phyloP scores from a whole-genome alignment of 2,888 invertebrate genomes.

The Lamellibrachia columna region DNA sequence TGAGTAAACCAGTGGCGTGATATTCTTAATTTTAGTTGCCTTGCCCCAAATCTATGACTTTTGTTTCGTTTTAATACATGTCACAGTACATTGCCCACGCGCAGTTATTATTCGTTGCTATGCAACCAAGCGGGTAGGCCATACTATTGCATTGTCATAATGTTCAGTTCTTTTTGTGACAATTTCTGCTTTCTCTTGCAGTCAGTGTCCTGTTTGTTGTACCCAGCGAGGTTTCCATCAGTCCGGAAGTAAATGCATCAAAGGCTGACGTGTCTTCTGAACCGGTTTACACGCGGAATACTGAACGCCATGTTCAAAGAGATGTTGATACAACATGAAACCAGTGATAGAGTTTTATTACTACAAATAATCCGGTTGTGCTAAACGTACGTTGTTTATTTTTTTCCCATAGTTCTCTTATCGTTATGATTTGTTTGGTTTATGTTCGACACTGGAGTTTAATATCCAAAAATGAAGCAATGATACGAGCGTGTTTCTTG shows the following conservation, averaged over 20 bases:
- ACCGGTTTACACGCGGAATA: background rate
- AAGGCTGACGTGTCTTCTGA: background rate
- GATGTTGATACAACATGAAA: background rate
- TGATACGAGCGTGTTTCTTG: background rate
- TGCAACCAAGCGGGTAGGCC: too few relatives aligned
- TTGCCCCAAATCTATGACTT: too few relatives aligned
- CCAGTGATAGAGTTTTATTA: background rate
- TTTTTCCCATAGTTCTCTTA: background rate
- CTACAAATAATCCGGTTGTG: background rate
- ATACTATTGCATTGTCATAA: too few relatives aligned
- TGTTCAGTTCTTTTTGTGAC: background rate
- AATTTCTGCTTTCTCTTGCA: background rate
- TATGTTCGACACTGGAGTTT: background rate
- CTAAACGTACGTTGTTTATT: background rate
- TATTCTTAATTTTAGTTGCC: too few relatives aligned
- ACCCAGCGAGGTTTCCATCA: background rate
- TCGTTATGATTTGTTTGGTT: background rate
- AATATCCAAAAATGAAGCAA: background rate
- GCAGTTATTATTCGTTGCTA: background rate
- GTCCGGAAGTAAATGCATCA: background rate
- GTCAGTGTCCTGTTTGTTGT: slow-evolving; percentile 3
- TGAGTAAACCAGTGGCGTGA: too few relatives aligned
- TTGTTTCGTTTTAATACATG: too few relatives aligned
- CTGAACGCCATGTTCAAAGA: background rate
- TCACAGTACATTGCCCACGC: background rate